phyloP scores from a whole-genome alignment of 2,113 vertebrate genomes.

The Caranx melampygus region DNA sequence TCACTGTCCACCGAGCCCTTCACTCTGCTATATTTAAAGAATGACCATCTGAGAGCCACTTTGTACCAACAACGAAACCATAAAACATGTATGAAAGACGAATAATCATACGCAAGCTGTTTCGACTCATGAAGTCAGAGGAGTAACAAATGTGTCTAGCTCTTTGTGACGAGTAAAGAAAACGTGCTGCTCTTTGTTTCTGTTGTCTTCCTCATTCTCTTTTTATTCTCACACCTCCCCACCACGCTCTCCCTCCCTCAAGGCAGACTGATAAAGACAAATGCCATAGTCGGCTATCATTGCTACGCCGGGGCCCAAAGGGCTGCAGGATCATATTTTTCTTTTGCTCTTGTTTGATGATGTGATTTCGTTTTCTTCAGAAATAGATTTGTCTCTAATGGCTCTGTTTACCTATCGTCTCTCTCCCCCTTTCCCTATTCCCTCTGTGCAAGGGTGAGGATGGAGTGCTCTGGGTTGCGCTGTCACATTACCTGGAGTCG shows the following conservation, averaged over 20 bases:
- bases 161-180: slow-evolving; percentile 55
- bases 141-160: slow-evolving; percentile 54
- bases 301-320: slow-evolving; percentile 74
- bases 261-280: slow-evolving; percentile 87
- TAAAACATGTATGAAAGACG: slow-evolving; percentile 37
- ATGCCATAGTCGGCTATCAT: slow-evolving; percentile 85
- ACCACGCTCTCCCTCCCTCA: slow-evolving; percentile 68
- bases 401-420: slow-evolving; percentile 86
- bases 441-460: slow-evolving; percentile 63
- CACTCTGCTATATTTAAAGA: slow-evolving; percentile 75
- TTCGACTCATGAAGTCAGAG: slow-evolving; percentile 35
- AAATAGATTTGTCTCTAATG: slow-evolving; percentile 89
- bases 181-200: slow-evolving; percentile 54
- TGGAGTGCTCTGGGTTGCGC: slow-evolving; percentile 70
- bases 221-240: slow-evolving; percentile 71
- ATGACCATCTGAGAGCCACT: slow-evolving; percentile 63
- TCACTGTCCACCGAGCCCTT: slow-evolving; percentile 69
- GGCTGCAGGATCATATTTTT: slow-evolving; percentile 85
- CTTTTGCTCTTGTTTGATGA: slow-evolving; percentile 87
- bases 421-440: slow-evolving; percentile 59
- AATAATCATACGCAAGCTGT: slow-evolving; percentile 38
- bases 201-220: slow-evolving; percentile 64
- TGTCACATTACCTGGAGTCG: slow-evolving; percentile 67
- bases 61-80: slow-evolving; percentile 14
- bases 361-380: slow-evolving; percentile 88